Evolutionary conservation across 2,888 invertebrate genomes (phyloP), one percentile per base, ranked within the genome.

Genomic region (Caenorhabditis imperialis): DNA sequence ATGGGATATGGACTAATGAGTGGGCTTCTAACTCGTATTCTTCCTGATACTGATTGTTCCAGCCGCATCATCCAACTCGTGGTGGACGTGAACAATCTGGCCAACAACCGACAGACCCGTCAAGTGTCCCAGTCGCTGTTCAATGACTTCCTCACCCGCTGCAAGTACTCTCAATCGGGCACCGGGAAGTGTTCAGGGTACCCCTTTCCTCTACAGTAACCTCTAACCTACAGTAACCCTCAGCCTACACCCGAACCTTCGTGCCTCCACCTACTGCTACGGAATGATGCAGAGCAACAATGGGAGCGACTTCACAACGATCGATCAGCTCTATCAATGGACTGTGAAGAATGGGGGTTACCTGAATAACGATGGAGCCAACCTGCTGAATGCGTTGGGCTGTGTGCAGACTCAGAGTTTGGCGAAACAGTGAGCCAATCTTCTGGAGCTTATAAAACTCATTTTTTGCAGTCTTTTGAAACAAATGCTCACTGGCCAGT

Each of bases 131-230:
- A 37, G 25, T 33, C 45, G 12, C n/a, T 70, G 10, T 75, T 71
- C 60, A 54, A 42, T 12, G 35, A 65, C 25, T 75, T 75, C 16
- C 3, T 70, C 1, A 16, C 8, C 14, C 60, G 55, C 14, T 75
- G 75, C 27, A 22, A 60, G 23, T 55, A 65, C 22, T 70, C 65
- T 0, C 35, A 45, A 14, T 48, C 38, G 20, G 70, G 70, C 38
- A 71, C 70, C 23, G 70, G 70, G 42, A 69, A 62, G n/a, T 69
- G 69, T 47, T 50, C 75, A 6, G 69, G 62, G 69, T 69, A n/a
- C n/a, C n/a, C n/a, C n/a, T n/a, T n/a, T n/a, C n/a, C n/a, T n/a
- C n/a, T n/a, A n/a, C n/a, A n/a, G n/a, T n/a, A n/a, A n/a, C n/a
- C n/a, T n/a, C n/a, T n/a, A 50, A 50, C 8, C 7, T 35, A 6